Percentiles rank a stretch among this genome's conserved stretches.
Evolutionary conservation across 2,113 vertebrate genomes (phyloP).

Genomic region (Eubucco bourcierii): DNA sequence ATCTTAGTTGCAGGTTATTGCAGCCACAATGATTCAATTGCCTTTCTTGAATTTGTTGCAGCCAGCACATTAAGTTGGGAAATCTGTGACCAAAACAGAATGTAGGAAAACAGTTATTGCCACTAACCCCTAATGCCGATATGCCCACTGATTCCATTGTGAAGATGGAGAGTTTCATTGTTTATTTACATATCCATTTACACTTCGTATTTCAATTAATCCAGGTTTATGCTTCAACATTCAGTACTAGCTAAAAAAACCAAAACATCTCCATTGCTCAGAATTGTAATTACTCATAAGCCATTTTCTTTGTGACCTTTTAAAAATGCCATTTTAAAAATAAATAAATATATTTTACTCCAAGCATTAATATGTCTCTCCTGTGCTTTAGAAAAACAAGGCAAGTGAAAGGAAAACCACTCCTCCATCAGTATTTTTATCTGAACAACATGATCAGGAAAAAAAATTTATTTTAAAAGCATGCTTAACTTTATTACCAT

Average conservation of each 20-base stretch:
- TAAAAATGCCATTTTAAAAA: background rate
- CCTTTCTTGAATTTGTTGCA: background rate
- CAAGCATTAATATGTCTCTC: background rate
- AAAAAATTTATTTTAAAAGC: background rate
- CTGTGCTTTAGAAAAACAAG: background rate
- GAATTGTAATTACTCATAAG: background rate
- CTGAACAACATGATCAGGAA: background rate
- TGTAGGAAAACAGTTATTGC: background rate
- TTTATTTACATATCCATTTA: background rate
- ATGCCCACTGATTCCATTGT: background rate
- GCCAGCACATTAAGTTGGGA: background rate
- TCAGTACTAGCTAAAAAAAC: background rate
- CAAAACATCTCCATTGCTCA: background rate
- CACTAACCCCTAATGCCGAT: background rate
- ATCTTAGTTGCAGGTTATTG: background rate
- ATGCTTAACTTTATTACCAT: background rate
- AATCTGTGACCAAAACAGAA: background rate
- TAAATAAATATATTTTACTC: background rate
- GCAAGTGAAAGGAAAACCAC: rapidly evolving
- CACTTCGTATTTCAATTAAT: background rate
- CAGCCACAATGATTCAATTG: background rate
- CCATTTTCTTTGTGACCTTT: background rate
- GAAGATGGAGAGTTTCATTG: background rate
- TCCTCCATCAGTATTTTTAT: background rate
- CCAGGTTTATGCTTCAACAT: background rate